A percentile compares a stretch with the other conserved stretches of the same genome.
Evolutionary conservation across 2,888 invertebrate species (phyloP).

Genomic region (Plebejus argus): DNA sequence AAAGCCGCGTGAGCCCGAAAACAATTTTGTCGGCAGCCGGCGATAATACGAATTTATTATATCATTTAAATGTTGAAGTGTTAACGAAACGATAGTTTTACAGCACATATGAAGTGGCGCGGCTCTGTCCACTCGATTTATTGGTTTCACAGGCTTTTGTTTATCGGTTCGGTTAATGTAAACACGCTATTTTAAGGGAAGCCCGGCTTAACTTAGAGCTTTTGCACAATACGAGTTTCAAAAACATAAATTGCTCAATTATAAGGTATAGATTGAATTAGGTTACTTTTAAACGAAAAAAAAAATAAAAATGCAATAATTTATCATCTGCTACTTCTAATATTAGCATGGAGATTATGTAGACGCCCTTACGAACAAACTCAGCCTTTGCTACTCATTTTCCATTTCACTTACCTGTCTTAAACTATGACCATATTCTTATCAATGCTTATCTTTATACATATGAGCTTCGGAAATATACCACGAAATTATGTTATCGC

Average conservation of each 20-base stretch:
- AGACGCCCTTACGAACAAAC: too few species aligned
- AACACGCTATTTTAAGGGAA: not conserved
- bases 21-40: slow-evolving; percentile 67
- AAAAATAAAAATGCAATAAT: too few species aligned
- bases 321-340: too few species aligned
- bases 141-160: slow-evolving; percentile 28
- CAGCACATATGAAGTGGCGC: slow-evolving; percentile 38
- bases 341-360: too few species aligned
- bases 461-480: not conserved
- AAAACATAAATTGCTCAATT: not conserved
- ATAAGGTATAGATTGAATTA: too few species aligned
- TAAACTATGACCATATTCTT: too few species aligned
- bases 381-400: too few species aligned
- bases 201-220: not conserved
- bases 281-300: too few species aligned
- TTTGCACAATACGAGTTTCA: not conserved
- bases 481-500: not conserved
- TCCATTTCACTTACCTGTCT: too few species aligned
- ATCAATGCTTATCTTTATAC: too few species aligned
- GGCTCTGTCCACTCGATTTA: slow-evolving; percentile 38
- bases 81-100: slow-evolving; percentile 60
- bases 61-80: slow-evolving; percentile 72
- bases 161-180: slow-evolving; percentile 16
- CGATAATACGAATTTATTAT: slow-evolving; percentile 75
- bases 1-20: slow-evolving; percentile 63